Percentiles rank a stretch among this genome's conserved stretches.
Conservation (phyloP, 2,888 invertebrate genomes). For the Steinernema carpocapsae region DNA sequence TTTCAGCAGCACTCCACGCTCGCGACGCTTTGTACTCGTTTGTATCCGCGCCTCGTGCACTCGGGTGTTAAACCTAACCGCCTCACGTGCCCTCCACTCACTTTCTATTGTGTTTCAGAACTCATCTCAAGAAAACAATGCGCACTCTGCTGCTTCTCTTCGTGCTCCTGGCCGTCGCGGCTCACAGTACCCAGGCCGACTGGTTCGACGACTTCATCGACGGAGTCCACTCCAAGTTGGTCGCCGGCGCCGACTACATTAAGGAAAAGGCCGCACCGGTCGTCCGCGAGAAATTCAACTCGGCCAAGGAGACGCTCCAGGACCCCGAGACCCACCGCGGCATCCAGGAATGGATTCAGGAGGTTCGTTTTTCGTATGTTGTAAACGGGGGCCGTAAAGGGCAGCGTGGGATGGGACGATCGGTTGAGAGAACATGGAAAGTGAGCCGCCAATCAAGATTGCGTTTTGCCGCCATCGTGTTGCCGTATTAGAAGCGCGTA, state of each 20-base stretch:
- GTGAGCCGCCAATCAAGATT: neutral
- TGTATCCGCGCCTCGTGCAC: neutral
- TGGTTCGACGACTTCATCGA: constrained; percentile 44
- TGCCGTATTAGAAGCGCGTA: neutral
- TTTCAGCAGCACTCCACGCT: neutral
- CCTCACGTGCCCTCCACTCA: too few relatives aligned
- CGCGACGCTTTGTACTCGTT: neutral
- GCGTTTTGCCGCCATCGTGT: constrained; percentile 12
- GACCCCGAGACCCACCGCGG: constrained; percentile 48
- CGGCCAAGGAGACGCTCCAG: constrained; percentile 44
- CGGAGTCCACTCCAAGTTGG: constrained; percentile 38
- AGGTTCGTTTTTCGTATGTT: constrained; percentile 38
- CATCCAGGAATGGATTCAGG: constrained; percentile 47
- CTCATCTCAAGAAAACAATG: too few relatives aligned
- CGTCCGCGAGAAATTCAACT: constrained; percentile 45
- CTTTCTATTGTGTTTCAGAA: too few relatives aligned
- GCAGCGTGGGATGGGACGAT: neutral
- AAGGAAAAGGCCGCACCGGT: constrained; percentile 45
- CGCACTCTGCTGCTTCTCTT: neutral
- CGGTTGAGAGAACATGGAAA: neutral
- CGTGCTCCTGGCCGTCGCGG: neutral
- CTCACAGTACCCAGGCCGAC: constrained; percentile 36
- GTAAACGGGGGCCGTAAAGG: constrained; percentile 3
- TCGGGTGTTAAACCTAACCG: neutral
- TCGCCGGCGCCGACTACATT: constrained; percentile 44